phyloP scores from a whole-genome alignment of 2,888 invertebrate genomes.

The Hoplodrina blanda region DNA sequence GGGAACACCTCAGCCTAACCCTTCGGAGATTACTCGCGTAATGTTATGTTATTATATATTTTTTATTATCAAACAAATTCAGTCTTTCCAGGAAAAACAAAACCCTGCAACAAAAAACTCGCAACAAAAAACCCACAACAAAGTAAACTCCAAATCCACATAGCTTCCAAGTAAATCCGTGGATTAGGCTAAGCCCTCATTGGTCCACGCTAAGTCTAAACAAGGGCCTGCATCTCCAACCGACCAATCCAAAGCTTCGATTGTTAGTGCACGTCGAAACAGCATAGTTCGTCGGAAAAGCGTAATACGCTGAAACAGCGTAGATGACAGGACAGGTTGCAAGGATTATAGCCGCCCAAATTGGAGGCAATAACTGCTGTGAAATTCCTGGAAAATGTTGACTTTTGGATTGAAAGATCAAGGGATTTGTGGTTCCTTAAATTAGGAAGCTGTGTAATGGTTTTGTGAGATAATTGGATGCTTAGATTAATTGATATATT shows the following conservation, averaged over 20 bases:
- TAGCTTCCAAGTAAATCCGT: slow-evolving; percentile 28
- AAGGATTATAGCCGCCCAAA: slow-evolving; percentile 51
- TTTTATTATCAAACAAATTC: background rate
- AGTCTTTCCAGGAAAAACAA: background rate
- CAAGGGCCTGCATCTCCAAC: slow-evolving; percentile 42
- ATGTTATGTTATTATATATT: no score
- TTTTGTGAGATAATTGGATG: slow-evolving; percentile 41
- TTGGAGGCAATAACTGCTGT: slow-evolving; percentile 47
- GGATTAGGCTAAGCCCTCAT: slow-evolving; percentile 47
- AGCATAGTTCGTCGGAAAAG: slow-evolving; percentile 3
- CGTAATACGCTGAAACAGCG: slow-evolving; percentile 8
- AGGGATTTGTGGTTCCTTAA: slow-evolving; percentile 46
- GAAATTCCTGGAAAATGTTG: slow-evolving; percentile 43
- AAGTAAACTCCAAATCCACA: slow-evolving; percentile 30
- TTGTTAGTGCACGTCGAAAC: slow-evolving; percentile 47
- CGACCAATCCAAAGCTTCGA: slow-evolving; percentile 33
- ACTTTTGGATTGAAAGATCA: slow-evolving; percentile 48
- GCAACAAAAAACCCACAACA: slow-evolving; percentile 10
- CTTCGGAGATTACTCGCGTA: no score
- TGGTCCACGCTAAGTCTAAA: slow-evolving; percentile 40
- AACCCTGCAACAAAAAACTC: background rate
- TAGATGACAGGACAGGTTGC: slow-evolving; percentile 44
- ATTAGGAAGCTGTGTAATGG: slow-evolving; percentile 30
- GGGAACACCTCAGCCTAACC: no score
- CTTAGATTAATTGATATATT: background rate